Base-by-base conservation (phyloP, 2,797 vertebrate genomes). In the Pyrocephalus nanus region DNA sequence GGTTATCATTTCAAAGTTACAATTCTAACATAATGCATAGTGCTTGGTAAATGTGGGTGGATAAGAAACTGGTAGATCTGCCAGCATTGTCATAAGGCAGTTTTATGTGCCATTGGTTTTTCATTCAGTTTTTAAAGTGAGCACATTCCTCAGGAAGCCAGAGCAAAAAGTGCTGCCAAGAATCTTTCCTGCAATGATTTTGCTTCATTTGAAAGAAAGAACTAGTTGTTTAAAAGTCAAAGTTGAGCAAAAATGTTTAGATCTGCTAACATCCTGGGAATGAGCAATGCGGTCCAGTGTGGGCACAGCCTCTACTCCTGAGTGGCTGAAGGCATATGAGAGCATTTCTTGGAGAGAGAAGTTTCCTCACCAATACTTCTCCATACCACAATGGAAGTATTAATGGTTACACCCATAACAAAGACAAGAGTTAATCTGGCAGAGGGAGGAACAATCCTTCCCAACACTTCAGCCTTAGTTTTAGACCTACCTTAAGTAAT, bases 171-270 rank as follows among this genome's bases (percentile, higher is more conserved):
- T 36, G 19, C 90, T 96, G 95, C 92, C 95, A 95, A 92, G 92
- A 96, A 96, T 94, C 77, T 88, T 96, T 91, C 77, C 71, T 96
- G 88, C 71, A 94, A 92, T 2, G 21, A 76, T 92, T 94, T 93
- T 86, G 21, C 67, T 96, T 82, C 85, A 20, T 88, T 86, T 84
- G 64, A 90, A 92, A 96, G 80, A 96, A 95, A 95, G 95, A 90
- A 85, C 77, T 88, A 76, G 45, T 95, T 96, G 95, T 96, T 96
- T 76, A 73, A 93, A 93, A 96, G 95, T 93, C 92, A 96, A 95
- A 96, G 90, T 92, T 93, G 90, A 93, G 88, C 70, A 94, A 92
- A 96, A 95, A 70, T 4, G 1, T 96, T 94, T 93, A 84, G 73
- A 51, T 90, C 82, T 72, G 76, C 73, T 91, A 95, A 60, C 34